A percentile compares a stretch with the other conserved stretches of the same genome.
Conservation (phyloP, 2,888 invertebrate genomes). For the Rhodophaea formosa region DNA sequence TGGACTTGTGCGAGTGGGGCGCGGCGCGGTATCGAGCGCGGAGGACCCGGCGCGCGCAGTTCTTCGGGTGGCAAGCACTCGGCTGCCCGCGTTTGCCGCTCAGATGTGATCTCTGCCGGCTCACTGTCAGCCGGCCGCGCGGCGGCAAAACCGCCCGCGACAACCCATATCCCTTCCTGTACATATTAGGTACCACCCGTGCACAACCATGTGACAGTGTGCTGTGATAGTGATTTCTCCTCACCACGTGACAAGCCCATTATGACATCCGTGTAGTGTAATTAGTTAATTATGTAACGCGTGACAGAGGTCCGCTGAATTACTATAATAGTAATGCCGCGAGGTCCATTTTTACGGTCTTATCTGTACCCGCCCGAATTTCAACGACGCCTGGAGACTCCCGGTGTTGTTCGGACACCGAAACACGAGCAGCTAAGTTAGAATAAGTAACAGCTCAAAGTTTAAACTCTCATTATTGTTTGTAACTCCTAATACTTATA, state of each 20-base stretch:
- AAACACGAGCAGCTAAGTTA: slow-evolving; percentile 14
- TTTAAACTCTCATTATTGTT: slow-evolving; percentile 2
- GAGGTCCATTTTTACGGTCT: slow-evolving; percentile 5
- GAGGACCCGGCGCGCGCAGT: slow-evolving; percentile 49
- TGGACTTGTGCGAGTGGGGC: slow-evolving; percentile 57
- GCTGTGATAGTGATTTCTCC: slow-evolving; percentile 37
- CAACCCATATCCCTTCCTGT: slow-evolving; percentile 29
- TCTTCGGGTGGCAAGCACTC: slow-evolving; percentile 59
- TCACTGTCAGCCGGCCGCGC: slow-evolving; percentile 25
- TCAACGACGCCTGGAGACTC: not conserved
- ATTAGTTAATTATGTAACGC: slow-evolving; percentile 59
- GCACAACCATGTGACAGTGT: slow-evolving; percentile 42
- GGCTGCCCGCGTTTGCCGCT: slow-evolving; percentile 58
- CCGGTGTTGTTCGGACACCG: not conserved
- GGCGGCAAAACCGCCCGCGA: slow-evolving; percentile 20
- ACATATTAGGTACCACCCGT: slow-evolving; percentile 27
- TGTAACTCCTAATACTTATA: not conserved
- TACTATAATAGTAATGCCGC: slow-evolving; percentile 10
- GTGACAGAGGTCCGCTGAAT: slow-evolving; percentile 14
- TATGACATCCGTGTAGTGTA: slow-evolving; percentile 38
- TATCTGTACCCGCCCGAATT: slow-evolving; percentile 3
- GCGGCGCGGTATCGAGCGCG: slow-evolving; percentile 61
- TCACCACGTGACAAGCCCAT: slow-evolving; percentile 27
- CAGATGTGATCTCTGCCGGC: slow-evolving; percentile 33
- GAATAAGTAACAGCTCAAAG: slow-evolving; percentile 18